Evolutionary conservation across 1,140 invertebrate genomes (phyloP), one percentile per base, ranked within the genome.

Genomic region (Drosophila virilis): DNA sequence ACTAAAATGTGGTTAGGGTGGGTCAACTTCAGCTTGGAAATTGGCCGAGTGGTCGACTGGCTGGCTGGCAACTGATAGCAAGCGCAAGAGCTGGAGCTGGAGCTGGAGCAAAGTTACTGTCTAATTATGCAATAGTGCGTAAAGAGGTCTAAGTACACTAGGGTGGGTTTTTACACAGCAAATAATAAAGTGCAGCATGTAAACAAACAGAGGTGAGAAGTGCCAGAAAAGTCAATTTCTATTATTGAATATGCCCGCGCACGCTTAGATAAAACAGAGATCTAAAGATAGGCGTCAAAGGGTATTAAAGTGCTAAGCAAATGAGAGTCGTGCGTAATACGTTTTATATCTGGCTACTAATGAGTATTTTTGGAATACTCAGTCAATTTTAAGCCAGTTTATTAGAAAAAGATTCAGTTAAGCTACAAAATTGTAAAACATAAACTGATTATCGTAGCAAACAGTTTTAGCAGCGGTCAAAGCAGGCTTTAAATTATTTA

Each of bases 1-100:
- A 77, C 71, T 77, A 73, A 82, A 88, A 83, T 86, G 80, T 72
- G 78, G 83, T 76, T 69, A 60, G 78, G 60, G 71, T 74, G 71
- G 58, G 50, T 74, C 71, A 68, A 69, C 58, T 51, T 74, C 65
- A 74, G 50, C 71, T 62, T 17, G 57, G 32, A 74, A 55, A 74
- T 58, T 69, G 66, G 57, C 65, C 57, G 65, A 69, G 28, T 74
- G 71, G 71, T 55, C 40, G 50, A 6, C 32, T 35, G 50, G 48
- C 57, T 55, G 65, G 60, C 35, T 74, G 65, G 71, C 57, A 55
- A 74, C 65, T 61, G 71, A 69, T 69, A 74, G 71, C 33, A 64
- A 38, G 40, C 68, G 62, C 43, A 15, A 17, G 64, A 10, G 42
- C 13, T 3, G 45, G 64, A 10, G 42, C 13, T 1, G 45, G 10